Base-by-base conservation (phyloP, 2,113 vertebrate genomes). In the Thunnus maccoyii region DNA sequence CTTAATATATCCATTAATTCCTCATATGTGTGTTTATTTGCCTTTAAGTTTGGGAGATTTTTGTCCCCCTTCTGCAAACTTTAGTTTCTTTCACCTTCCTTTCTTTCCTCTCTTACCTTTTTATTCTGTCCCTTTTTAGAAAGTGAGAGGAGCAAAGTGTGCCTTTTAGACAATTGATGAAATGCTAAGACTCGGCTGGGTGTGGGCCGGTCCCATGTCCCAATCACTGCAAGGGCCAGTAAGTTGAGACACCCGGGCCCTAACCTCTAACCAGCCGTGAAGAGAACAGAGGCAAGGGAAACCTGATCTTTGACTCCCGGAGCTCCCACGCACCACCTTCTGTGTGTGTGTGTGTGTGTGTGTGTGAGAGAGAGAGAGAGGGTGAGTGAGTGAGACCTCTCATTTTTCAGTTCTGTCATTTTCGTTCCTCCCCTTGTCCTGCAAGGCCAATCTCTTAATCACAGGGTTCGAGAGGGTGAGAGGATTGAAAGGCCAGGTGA, bases 261-360 rank as follows among this genome's bases (percentile, higher is more conserved):
- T 84, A 76, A 87, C 90, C 92, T 92, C 88, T 86, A 90, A 90
- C 84, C 89, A 94, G 86, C 90, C 85, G 56, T 91, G 80, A 91
- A 92, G 88, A 89, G 79, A 93, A 90, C 88, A 94, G 85, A 91
- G 86, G 82, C 80, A n/a, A 9, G 30, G 12, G 92, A 90, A 94
- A 94, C 89, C 84, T 92, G 87, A 93, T 92, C 89, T 93, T 93
- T 93, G 93, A 94, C 93, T 93, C 52, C 68, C 70, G 74, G 79
- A 75, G 74, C 91, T 93, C 92, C 86, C 91, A 91, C 67, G 83
- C 87, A 87, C 88, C 84, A 71, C 88, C 88, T 86, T 85, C 13
- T 82, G 47, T 73, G 72, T 89, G 76, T 57, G 60, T 65, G 78
- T 41, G 36, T 10, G 36, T 69, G 44, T 78, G 70, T 54, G 62